A percentile compares a stretch with the other conserved stretches of the same genome.
These are phyloP conservation scores for Eidolon dupreanum DNA, from an alignment of 2,797 vertebrate species.

Conservation along the genomic window DNA sequence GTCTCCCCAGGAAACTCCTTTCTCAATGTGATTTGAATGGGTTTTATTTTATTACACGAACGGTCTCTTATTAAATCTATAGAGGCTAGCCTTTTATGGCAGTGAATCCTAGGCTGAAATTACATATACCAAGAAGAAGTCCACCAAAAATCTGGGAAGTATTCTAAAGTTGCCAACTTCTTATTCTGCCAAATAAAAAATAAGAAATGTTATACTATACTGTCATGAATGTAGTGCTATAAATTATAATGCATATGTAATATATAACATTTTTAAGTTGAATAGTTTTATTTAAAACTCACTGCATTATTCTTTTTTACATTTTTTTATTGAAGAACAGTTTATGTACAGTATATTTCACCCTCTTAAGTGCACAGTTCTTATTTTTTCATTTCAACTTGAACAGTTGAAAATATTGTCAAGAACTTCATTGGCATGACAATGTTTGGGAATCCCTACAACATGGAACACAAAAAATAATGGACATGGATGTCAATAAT, in stretches of 20 bases:
- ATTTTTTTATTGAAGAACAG: not conserved
- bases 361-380: not conserved
- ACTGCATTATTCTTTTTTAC: not conserved
- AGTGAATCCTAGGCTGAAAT: not conserved
- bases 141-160: not conserved
- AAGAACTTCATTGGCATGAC: not conserved
- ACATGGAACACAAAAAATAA: not conserved
- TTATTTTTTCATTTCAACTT: constrained; percentile 6
- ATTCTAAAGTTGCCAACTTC: not conserved
- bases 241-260: not conserved
- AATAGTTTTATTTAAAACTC: constrained; percentile 11
- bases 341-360: not conserved
- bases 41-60: not conserved
- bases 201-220: not conserved
- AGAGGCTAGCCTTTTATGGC: not conserved
- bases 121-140: not conserved
- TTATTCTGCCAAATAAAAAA: not conserved
- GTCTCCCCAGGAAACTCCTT: not conserved
- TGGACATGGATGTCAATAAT: not conserved
- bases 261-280: not conserved
- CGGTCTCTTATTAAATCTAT: not conserved
- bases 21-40: not conserved
- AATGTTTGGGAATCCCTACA: not conserved
- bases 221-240: not conserved
- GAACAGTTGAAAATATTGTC: not conserved